Percentiles rank a stretch among this genome's conserved stretches.
Conservation (phyloP, 1,140 invertebrate genomes). For the Geopemphigus sp. region DNA sequence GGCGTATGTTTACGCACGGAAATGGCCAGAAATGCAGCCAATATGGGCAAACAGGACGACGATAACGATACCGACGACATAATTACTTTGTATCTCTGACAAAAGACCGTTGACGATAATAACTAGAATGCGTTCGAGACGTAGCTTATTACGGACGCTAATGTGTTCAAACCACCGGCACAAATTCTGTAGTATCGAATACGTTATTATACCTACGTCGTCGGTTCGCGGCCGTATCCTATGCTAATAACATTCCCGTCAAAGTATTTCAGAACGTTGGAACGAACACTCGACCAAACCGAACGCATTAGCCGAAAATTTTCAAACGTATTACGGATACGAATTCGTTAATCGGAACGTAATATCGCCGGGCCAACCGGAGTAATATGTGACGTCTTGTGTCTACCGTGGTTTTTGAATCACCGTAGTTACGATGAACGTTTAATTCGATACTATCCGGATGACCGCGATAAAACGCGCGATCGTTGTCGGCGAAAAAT, state of each 20-base stretch:
- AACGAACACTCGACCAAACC: neutral
- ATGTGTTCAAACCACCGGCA: neutral
- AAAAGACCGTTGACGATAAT: neutral
- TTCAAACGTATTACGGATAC: neutral
- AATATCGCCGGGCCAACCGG: neutral
- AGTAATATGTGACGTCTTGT: no score
- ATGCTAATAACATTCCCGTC: neutral
- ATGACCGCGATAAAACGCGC: neutral
- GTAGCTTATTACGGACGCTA: neutral
- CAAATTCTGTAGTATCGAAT: neutral
- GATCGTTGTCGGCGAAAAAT: neutral
- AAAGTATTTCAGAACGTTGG: slow-evolving; percentile 12
- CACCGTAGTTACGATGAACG: neutral
- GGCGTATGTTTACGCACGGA: no score
- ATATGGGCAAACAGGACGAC: neutral
- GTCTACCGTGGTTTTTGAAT: no score
- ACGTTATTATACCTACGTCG: neutral
- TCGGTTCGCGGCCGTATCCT: no score
- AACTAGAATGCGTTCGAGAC: neutral
- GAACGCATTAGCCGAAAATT: neutral
- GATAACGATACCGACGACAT: neutral
- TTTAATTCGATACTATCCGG: neutral
- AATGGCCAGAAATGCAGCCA: no score
- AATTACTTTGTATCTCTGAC: neutral
- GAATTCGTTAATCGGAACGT: slow-evolving; percentile 2